Conservation (phyloP, 1,140 invertebrate genomes). For the Propsilocerus akamusi region DNA sequence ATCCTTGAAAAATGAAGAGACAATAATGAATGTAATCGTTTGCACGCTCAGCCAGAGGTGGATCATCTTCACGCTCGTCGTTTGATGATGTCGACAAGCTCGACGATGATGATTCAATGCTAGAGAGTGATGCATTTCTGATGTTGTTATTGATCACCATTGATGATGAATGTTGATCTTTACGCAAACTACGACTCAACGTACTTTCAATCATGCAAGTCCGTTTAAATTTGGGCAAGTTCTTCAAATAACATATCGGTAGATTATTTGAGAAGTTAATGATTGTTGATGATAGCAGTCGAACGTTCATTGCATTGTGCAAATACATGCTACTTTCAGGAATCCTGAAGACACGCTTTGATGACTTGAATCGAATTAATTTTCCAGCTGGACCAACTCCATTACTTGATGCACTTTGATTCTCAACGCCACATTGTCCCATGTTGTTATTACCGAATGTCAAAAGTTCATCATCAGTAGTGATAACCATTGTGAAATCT, state of each 20-base stretch:
- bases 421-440: constrained; percentile 25
- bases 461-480: constrained; percentile 31
- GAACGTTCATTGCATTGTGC: constrained; percentile 19
- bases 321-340: constrained; percentile 21
- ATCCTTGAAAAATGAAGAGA: constrained; percentile 30
- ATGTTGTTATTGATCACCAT: constrained; percentile 19
- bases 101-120: neutral
- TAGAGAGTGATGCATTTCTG: constrained; percentile 9
- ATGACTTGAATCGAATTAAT: constrained; percentile 19
- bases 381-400: constrained; percentile 16
- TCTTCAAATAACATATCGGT: constrained; percentile 20
- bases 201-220: constrained; percentile 19
- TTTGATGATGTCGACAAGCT: constrained; percentile 12
- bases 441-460: constrained; percentile 42
- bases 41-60: neutral
- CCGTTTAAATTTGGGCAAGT: constrained; percentile 19
- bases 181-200: constrained; percentile 9
- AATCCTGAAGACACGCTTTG: constrained; percentile 20
- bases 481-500: constrained; percentile 38
- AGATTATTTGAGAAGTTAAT: constrained; percentile 16
- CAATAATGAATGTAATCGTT: constrained; percentile 29
- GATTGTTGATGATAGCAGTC: constrained; percentile 12
- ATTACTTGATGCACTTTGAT: neutral
- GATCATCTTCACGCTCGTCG: constrained; percentile 9
- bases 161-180: constrained; percentile 16